A percentile compares a stretch with the other conserved stretches of the same genome.
These are phyloP conservation scores for Dermatemys mawii DNA, from an alignment of 2,113 vertebrate species.

Conservation along the genomic window DNA sequence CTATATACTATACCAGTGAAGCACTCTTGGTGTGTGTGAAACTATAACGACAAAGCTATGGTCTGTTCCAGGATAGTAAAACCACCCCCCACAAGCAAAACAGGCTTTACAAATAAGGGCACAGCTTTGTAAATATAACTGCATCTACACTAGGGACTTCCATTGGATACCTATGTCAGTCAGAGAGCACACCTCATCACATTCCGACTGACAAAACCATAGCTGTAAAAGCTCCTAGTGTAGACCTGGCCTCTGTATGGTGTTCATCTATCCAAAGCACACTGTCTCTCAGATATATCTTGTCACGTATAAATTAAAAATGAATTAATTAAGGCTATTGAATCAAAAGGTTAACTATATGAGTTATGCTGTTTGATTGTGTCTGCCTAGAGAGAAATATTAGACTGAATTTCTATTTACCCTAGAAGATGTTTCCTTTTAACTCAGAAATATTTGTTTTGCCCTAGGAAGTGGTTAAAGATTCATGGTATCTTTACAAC, in stretches of 20 bases:
- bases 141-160: not conserved
- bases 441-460: constrained; percentile 47
- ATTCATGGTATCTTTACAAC: constrained; percentile 7
- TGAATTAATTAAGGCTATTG: constrained; percentile 62
- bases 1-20: not conserved
- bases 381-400: constrained; percentile 34
- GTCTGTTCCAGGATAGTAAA: not conserved
- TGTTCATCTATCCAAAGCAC: not conserved
- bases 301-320: constrained; percentile 67
- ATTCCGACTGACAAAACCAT: not conserved
- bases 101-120: not conserved
- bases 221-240: not conserved
- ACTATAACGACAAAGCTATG: not conserved
- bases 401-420: constrained; percentile 52
- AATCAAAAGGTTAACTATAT: constrained; percentile 66
- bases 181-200: not conserved
- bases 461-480: not conserved
- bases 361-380: constrained; percentile 65
- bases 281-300: constrained; percentile 24
- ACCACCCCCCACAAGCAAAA: not conserved
- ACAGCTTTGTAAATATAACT: not conserved
- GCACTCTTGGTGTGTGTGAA: not conserved
- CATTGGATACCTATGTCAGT: not conserved
- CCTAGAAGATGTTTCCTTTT: constrained; percentile 27
- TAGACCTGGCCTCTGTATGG: not conserved